Conservation (phyloP, 1,140 invertebrate species). For the Idris sp. region DNA sequence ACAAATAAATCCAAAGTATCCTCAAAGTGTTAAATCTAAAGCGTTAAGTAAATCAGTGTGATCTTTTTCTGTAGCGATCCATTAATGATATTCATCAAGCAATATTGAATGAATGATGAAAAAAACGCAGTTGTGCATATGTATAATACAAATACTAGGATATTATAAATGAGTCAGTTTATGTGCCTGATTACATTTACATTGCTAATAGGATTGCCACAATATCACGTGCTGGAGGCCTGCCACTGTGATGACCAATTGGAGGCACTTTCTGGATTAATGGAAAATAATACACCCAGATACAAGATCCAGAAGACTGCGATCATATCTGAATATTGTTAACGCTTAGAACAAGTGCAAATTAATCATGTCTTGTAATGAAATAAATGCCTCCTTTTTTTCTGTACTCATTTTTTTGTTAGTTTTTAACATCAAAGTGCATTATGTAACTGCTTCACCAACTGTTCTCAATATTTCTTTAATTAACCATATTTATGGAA, state of each 20-base stretch:
- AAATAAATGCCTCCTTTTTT: constrained; percentile 43
- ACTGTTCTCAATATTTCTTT: neutral
- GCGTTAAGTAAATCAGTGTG: constrained; percentile 20
- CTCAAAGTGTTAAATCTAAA: constrained; percentile 23
- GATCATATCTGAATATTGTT: constrained; percentile 31
- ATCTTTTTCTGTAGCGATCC: constrained; percentile 40
- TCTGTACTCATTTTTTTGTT: constrained; percentile 9
- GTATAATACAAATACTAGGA: constrained; percentile 41
- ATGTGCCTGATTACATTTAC: constrained; percentile 55
- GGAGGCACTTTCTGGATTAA: constrained; percentile 49
- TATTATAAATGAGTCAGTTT: constrained; percentile 54
- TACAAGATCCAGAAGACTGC: constrained; percentile 49
- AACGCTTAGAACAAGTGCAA: constrained; percentile 26
- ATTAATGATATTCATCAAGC: constrained; percentile 49
- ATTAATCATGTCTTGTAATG: constrained; percentile 41
- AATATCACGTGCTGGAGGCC: constrained; percentile 65
- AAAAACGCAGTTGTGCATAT: constrained; percentile 43
- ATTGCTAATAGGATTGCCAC: constrained; percentile 64
- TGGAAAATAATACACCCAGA: constrained; percentile 49
- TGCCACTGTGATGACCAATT: constrained; percentile 57
- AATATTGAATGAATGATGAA: constrained; percentile 49
- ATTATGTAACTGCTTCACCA: constrained; percentile 31
- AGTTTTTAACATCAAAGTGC: constrained; percentile 18
- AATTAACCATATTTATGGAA: neutral
- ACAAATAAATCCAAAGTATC: constrained; percentile 15